Evolutionary conservation across 2,888 invertebrate genomes (phyloP), one percentile per base, ranked within the genome.

Genomic region (Phlogophora meticulosa): DNA sequence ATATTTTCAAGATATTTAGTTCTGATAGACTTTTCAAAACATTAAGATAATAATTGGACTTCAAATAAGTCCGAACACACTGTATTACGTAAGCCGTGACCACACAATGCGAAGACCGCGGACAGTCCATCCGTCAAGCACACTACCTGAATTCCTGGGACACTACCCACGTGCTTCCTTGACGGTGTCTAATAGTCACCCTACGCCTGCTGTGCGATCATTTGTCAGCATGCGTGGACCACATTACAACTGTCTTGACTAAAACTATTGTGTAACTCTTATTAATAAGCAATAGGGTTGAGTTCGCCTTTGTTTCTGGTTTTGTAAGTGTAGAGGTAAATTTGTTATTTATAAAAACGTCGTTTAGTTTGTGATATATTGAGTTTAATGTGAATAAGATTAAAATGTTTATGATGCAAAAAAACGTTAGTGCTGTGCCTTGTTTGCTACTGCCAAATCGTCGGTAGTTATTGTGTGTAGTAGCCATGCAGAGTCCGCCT

Each of bases 101-200:
- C 83, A 79, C 83, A 84, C 84, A 86, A 85, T 78, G 80, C 79
- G 82, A 79, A 78, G 80, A 73, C 84, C 82, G 88, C 80, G 85
- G 89, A 86, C 87, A 88, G 85, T 86, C 80, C 85, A 93, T 94
- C 90, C 62, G 87, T 94, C 92, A 90, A 81, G 77, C 77, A 85
- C 83, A 89, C 91, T 91, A 90, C 90, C 89, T 89, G 88, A 91
- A 93, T 93, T 92, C 93, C 87, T 84, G 73, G 73, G 81, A 80
- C 82, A 80, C 82, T 60, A 58, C 78, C 87, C 90, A 88, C 90
- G 87, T 87, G 87, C 88, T 87, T 79, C 76, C 75, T 71, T 87
- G 89, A 90, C 90, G 80, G 81, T 89, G 85, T 62, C 87, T 89
- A 87, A 91, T 90, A 91, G 90, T 84, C 88, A 89, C 89, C 89